Percentiles rank a stretch among this genome's conserved stretches.
Conservation (phyloP, 2,113 vertebrate genomes). For the Narcine bancroftii region DNA sequence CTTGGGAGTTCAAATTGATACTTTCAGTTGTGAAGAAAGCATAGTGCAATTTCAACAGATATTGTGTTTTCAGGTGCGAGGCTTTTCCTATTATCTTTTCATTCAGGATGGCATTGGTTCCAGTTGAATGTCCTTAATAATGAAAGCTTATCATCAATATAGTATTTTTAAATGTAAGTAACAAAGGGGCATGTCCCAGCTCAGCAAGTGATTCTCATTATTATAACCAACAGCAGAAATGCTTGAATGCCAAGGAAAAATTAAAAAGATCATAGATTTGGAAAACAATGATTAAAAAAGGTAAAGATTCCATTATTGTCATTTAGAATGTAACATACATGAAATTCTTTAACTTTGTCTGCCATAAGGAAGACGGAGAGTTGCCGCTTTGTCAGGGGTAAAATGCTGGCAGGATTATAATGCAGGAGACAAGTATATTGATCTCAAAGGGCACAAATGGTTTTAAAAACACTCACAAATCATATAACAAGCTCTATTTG, state of each 20-base stretch:
- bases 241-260: not conserved
- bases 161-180: not conserved
- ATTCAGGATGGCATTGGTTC: not conserved
- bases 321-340: too few relatives aligned
- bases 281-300: constrained; percentile 7
- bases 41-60: not conserved
- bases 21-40: not conserved
- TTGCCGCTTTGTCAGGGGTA: too few relatives aligned
- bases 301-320: too few relatives aligned
- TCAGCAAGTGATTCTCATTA: constrained; percentile 4
- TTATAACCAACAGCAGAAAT: constrained; percentile 4
- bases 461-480: not conserved
- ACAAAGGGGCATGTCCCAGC: not conserved
- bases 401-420: not conserved
- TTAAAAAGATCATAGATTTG: not conserved
- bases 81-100: constrained; percentile 10
- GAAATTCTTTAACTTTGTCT: too few relatives aligned
- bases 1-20: not conserved
- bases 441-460: not conserved
- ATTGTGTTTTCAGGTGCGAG: constrained; percentile 6
- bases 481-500: not conserved
- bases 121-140: not conserved
- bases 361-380: too few relatives aligned
- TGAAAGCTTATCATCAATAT: not conserved
- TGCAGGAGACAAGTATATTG: not conserved